A percentile compares a stretch with the other conserved stretches of the same genome.
These are phyloP conservation scores for Coecobrya sp. DNA, from an alignment of 2,888 invertebrate genomes.

Conservation along the genomic window DNA sequence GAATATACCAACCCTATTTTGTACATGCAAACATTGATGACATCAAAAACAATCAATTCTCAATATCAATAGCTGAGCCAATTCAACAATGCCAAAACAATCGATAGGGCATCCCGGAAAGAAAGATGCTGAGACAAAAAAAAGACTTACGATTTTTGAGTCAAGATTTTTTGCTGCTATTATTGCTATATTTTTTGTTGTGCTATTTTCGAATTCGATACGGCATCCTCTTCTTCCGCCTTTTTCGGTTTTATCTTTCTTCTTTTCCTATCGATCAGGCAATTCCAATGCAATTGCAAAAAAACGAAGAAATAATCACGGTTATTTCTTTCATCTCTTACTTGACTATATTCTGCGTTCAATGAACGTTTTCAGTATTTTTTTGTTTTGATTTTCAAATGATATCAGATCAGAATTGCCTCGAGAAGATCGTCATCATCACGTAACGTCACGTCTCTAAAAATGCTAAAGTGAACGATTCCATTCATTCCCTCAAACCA, in stretches of 20 bases:
- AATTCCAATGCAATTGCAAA: background rate
- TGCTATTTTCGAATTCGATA: conserved; percentile 13
- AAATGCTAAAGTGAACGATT: background rate
- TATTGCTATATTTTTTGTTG: background rate
- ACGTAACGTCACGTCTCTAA: conserved; percentile 37
- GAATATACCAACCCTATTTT: too few relatives aligned
- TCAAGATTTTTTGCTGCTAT: background rate
- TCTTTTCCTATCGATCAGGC: background rate
- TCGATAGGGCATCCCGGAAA: too few relatives aligned
- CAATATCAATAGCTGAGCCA: too few relatives aligned
- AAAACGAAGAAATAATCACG: conserved; percentile 9
- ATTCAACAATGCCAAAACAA: too few relatives aligned
- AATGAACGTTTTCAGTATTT: conserved; percentile 33
- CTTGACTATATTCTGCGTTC: conserved; percentile 1
- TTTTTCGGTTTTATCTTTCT: background rate
- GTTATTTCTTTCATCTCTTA: background rate
- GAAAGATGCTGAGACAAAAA: too few relatives aligned
- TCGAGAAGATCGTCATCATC: conserved; percentile 53
- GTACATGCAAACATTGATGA: too few relatives aligned
- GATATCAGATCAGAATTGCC: conserved; percentile 24
- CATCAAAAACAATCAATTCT: too few relatives aligned
- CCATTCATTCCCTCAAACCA: background rate
- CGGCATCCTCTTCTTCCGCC: conserved; percentile 18
- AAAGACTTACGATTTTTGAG: too few relatives aligned
- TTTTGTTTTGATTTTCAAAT: conserved; percentile 43